These are phyloP conservation scores for Conus betulinus DNA, from an alignment of 1,140 invertebrate genomes.

Conservation along the genomic window DNA sequence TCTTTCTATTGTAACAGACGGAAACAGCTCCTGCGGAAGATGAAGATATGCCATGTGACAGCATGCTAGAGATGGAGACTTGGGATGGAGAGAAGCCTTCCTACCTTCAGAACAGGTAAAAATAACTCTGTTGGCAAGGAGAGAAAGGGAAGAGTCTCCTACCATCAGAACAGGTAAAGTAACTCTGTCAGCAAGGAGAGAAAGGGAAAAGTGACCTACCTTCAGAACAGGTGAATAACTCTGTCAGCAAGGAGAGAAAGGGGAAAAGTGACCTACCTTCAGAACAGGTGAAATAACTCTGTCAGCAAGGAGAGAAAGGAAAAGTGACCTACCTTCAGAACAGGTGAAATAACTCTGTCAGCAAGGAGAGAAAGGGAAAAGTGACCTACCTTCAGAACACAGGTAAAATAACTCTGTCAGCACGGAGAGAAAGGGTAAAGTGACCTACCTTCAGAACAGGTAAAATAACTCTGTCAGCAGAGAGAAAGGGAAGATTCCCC, in stretches of 20 bases:
- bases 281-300: background rate
- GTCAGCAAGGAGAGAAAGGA: no score
- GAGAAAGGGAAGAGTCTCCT: background rate
- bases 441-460: background rate
- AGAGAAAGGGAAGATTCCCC: background rate
- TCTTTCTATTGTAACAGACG: background rate
- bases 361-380: background rate
- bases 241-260: no score
- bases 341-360: no score
- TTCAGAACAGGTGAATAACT: no score
- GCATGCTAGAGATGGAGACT: constrained; percentile 28
- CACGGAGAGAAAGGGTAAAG: background rate
- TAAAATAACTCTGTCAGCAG: background rate
- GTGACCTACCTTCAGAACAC: background rate
- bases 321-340: no score
- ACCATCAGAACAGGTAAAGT: background rate
- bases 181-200: no score
- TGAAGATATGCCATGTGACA: background rate
- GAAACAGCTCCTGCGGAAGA: background rate
- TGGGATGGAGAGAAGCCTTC: constrained; percentile 1
- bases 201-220: background rate
- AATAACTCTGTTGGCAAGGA: background rate
- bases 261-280: background rate
- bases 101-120: background rate
- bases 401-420: background rate